Conservation (phyloP, 1,140 invertebrate species). For the Rhynchophorus ferrugineus region DNA sequence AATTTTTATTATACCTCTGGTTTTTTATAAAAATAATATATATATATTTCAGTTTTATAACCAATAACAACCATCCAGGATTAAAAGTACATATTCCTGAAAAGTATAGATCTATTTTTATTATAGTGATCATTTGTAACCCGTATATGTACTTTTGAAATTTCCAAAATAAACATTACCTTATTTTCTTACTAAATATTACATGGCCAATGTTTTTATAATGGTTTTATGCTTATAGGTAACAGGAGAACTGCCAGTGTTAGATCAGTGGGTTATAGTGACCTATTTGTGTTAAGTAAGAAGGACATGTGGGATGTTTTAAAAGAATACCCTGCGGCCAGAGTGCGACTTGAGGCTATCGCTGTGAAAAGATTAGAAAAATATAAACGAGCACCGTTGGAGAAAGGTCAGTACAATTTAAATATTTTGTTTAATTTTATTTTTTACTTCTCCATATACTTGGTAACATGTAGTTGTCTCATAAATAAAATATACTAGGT, state of each 20-base stretch:
- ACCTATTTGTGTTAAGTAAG: conserved; percentile 97
- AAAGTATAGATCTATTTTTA: not conserved
- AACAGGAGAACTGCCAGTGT: conserved; percentile 95
- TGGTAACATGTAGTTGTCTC: too few species aligned
- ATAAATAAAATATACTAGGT: too few species aligned
- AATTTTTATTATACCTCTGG: too few species aligned
- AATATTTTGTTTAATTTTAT: not conserved
- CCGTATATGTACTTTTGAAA: not conserved
- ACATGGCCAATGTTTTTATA: not conserved
- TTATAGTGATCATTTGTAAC: not conserved
- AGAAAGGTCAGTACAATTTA: conserved; percentile 62
- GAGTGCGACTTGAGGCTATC: conserved; percentile 93
- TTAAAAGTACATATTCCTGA: not conserved
- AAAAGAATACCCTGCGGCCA: conserved; percentile 95
- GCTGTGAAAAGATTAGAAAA: conserved; percentile 94
- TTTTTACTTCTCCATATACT: too few species aligned
- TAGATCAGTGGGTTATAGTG: conserved; percentile 95
- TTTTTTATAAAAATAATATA: too few species aligned
- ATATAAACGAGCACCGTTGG: conserved; percentile 85
- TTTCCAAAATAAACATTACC: too few species aligned
- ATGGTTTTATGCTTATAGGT: conserved; percentile 50
- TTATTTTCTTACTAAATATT: too few species aligned
- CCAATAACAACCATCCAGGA: too few species aligned
- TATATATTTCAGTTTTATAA: too few species aligned
- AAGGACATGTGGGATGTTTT: conserved; percentile 99